phyloP scores from a whole-genome alignment of 2,113 vertebrate genomes.

The Tyto alba region DNA sequence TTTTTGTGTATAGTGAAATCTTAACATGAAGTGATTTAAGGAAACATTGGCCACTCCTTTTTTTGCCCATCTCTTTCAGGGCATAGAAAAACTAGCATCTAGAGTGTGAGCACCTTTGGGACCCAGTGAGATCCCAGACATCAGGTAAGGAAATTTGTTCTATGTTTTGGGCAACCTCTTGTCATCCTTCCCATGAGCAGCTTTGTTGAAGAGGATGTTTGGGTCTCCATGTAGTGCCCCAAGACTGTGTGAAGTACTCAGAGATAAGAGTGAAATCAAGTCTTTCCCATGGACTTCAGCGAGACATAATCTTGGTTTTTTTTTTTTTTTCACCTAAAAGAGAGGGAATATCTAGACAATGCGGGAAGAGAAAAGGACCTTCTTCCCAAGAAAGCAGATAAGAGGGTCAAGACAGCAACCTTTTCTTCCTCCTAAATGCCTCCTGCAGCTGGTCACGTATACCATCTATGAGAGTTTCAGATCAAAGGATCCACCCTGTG shows the following conservation, averaged over 20 bases:
- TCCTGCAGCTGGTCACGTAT: background rate
- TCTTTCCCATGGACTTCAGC: background rate
- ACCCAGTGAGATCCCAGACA: background rate
- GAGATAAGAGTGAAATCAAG: background rate
- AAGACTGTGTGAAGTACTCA: background rate
- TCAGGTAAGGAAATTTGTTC: background rate
- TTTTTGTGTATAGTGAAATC: background rate
- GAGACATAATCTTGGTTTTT: background rate
- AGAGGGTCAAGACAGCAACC: background rate
- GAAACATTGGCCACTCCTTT: background rate
- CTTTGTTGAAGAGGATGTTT: background rate
- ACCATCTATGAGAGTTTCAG: background rate
- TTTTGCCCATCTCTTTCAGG: background rate
- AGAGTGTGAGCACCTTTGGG: background rate
- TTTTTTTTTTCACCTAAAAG: background rate
- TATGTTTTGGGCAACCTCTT: background rate
- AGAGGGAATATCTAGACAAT: background rate
- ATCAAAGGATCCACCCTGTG: background rate
- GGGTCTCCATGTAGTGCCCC: background rate
- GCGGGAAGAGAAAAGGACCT: background rate
- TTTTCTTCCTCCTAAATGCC: background rate
- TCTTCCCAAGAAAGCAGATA: background rate
- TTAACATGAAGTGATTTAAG: background rate
- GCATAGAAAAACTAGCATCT: background rate
- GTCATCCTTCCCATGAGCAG: accelerated